A percentile compares a stretch with the other conserved stretches of the same genome.
Conservation (phyloP, 1,140 invertebrate genomes). For the Grapholita molesta region DNA sequence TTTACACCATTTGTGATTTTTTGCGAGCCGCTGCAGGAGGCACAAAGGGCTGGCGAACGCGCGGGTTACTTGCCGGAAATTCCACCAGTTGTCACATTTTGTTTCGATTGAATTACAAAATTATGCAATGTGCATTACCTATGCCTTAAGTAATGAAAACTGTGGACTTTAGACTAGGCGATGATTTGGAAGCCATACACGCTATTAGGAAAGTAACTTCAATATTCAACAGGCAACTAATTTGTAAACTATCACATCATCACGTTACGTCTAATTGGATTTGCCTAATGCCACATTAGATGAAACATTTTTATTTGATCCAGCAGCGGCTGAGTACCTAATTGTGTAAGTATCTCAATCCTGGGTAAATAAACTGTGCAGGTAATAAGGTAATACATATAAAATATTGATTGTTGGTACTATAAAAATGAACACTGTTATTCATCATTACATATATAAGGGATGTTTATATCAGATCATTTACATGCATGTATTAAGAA, state of each 20-base stretch:
- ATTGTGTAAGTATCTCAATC: too few relatives aligned
- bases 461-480: too few relatives aligned
- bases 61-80: not conserved
- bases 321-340: too few relatives aligned
- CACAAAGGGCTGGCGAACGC: not conserved
- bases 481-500: too few relatives aligned
- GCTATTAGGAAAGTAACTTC: not conserved
- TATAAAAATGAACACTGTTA: too few relatives aligned
- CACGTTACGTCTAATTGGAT: not conserved
- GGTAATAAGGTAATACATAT: too few relatives aligned
- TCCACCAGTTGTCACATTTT: not conserved
- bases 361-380: too few relatives aligned
- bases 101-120: not conserved
- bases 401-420: too few relatives aligned
- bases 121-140: not conserved
- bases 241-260: not conserved
- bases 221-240: too few relatives aligned
- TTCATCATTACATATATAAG: too few relatives aligned
- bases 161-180: not conserved
- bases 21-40: not conserved
- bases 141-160: not conserved
- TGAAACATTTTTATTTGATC: not conserved
- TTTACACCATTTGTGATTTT: slow-evolving; percentile 4
- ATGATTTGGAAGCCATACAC: not conserved
- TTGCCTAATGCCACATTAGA: not conserved